phyloP scores from a whole-genome alignment of 2,888 invertebrate species.

The Cosmopolites sordidus region DNA sequence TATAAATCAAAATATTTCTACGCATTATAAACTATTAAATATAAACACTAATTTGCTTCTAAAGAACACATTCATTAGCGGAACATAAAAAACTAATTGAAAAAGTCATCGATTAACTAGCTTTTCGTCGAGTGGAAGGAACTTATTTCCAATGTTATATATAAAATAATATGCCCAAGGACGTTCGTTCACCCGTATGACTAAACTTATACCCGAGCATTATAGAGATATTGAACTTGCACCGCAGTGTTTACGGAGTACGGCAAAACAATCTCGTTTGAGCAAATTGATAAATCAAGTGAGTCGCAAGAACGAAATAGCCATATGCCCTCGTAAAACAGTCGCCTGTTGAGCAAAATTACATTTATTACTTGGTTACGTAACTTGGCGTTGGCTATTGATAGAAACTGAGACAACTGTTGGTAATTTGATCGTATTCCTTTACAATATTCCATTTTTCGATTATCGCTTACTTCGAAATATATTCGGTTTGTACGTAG shows the following conservation, averaged over 20 bases:
- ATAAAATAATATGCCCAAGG: slow-evolving; percentile 20
- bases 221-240: slow-evolving; percentile 9
- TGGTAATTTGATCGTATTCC: no score
- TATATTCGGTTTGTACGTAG: no score
- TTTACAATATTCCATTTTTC: no score
- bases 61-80: no score
- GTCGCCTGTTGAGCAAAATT: not conserved
- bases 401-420: not conserved
- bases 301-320: not conserved
- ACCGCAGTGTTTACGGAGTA: not conserved
- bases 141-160: slow-evolving; percentile 12
- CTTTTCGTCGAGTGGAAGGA: slow-evolving; percentile 7
- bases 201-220: slow-evolving; percentile 5
- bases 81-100: no score
- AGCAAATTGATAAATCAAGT: not conserved
- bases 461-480: no score
- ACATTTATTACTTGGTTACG: not conserved
- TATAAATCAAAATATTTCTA: no score
- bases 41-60: no score
- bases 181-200: slow-evolving; percentile 21
- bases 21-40: no score
- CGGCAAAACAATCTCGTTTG: not conserved
- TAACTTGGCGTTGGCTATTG: not conserved
- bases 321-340: not conserved
- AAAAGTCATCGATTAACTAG: no score